Percentiles rank a stretch among this genome's conserved stretches.
phyloP scores from a whole-genome alignment of 1,140 invertebrate species.

The Steinernema khuongi region DNA sequence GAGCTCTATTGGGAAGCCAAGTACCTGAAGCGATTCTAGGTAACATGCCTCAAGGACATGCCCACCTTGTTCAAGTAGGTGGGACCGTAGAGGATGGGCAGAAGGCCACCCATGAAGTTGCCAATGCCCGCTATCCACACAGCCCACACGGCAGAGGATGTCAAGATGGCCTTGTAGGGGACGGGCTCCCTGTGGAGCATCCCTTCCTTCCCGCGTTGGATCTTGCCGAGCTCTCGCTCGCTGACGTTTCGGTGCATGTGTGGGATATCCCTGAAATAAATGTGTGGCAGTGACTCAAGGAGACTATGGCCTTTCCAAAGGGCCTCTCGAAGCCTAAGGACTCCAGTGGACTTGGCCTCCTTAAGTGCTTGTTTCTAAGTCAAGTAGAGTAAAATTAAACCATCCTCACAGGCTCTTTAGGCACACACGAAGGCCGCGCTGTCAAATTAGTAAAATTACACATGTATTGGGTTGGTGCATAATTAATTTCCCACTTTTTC shows the following conservation, averaged over 20 bases:
- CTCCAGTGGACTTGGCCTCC: too few relatives aligned
- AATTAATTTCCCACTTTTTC: too few relatives aligned
- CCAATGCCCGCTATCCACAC: constrained; percentile 25
- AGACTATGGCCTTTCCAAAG: too few relatives aligned
- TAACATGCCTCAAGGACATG: too few relatives aligned
- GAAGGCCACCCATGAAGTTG: constrained; percentile 25
- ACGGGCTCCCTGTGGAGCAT: constrained; percentile 17
- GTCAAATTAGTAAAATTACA: too few relatives aligned
- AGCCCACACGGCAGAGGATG: constrained; percentile 14
- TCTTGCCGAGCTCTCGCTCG: constrained; percentile 24
- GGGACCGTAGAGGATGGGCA: constrained; percentile 29
- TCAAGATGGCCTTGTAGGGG: constrained; percentile 23
- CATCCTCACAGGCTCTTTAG: too few relatives aligned
- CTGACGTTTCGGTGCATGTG: constrained; percentile 13
- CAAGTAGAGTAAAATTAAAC: too few relatives aligned
- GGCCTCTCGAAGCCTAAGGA: too few relatives aligned
- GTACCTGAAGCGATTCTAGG: not conserved
- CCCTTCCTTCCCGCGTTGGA: constrained; percentile 21
- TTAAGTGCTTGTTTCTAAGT: too few relatives aligned
- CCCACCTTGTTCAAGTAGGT: constrained; percentile 37
- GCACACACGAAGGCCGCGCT: too few relatives aligned
- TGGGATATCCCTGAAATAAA: constrained; percentile 25
- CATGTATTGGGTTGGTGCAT: too few relatives aligned
- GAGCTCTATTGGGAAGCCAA: constrained; percentile 29
- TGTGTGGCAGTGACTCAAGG: too few relatives aligned